Evolutionary conservation across 2,888 invertebrate species (phyloP).

Genomic region (Macrostomum cliftonense): DNA sequence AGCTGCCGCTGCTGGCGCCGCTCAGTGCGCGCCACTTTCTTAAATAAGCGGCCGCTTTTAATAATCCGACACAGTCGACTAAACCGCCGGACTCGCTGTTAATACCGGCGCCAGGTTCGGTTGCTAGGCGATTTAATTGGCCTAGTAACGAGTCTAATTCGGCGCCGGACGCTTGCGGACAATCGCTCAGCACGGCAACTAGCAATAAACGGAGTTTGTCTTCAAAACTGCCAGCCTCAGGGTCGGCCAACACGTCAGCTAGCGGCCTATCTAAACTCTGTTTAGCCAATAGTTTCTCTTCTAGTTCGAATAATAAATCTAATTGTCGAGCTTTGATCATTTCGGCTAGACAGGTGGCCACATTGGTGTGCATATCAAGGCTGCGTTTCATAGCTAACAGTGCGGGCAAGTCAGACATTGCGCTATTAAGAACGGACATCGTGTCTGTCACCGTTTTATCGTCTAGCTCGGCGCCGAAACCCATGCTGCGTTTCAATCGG

Average conservation of each 20-base stretch:
- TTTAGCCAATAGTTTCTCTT: conserved; percentile 79
- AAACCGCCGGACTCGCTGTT: too few relatives aligned
- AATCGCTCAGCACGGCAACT: conserved; percentile 40
- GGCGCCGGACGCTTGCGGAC: conserved; percentile 34
- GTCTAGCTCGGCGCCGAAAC: conserved; percentile 53
- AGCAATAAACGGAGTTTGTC: conserved; percentile 81
- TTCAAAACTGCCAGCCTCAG: conserved; percentile 64
- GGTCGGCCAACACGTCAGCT: conserved; percentile 67
- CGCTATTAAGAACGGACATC: background rate
- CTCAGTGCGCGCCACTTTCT: too few relatives aligned
- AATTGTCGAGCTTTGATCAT: conserved; percentile 56
- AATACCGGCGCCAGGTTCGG: too few relatives aligned
- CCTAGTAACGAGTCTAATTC: too few relatives aligned
- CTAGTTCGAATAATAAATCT: conserved; percentile 86
- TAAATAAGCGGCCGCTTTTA: too few relatives aligned
- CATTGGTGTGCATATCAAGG: conserved; percentile 94
- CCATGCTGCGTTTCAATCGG: conserved; percentile 74
- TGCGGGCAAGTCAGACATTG: conserved; percentile 60
- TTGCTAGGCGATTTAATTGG: too few relatives aligned
- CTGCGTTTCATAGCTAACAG: conserved; percentile 85
- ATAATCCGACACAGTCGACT: too few relatives aligned
- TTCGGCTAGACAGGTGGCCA: conserved; percentile 56
- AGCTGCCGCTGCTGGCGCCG: too few relatives aligned
- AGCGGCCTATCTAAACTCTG: conserved; percentile 51
- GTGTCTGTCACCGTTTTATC: conserved; percentile 46